A percentile compares a stretch with the other conserved stretches of the same genome.
phyloP scores from a whole-genome alignment of 2,113 vertebrate species.

The Poeciliopsis prolifica region DNA sequence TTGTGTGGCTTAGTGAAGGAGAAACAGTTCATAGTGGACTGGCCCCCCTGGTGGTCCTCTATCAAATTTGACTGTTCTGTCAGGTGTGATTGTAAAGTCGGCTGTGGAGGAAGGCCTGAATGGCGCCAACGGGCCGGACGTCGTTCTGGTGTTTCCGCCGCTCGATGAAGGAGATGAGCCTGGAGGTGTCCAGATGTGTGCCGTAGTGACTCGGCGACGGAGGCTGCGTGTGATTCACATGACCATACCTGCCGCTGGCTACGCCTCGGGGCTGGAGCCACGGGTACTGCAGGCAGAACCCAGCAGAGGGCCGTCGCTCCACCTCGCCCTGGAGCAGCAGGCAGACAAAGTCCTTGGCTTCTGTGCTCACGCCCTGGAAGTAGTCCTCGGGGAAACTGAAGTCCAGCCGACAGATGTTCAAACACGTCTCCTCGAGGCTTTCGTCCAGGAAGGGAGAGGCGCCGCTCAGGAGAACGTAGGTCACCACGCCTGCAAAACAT shows the following conservation, averaged over 20 bases:
- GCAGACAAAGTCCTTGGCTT: slow-evolving; percentile 93
- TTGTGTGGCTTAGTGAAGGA: slow-evolving; percentile 61
- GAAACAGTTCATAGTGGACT: slow-evolving; percentile 43
- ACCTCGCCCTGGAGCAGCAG: slow-evolving; percentile 90
- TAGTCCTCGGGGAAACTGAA: slow-evolving; percentile 99
- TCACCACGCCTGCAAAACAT: slow-evolving; percentile 84
- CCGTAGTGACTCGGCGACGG: slow-evolving; percentile 43
- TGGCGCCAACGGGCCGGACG: slow-evolving; percentile 87
- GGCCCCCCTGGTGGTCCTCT: slow-evolving; percentile 52
- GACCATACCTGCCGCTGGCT: slow-evolving; percentile 15
- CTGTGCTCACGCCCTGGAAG: slow-evolving; percentile 94
- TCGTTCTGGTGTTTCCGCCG: slow-evolving; percentile 99
- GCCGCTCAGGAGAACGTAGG: slow-evolving; percentile 94
- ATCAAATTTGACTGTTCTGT: slow-evolving; percentile 28
- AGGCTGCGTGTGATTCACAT: slow-evolving; percentile 34
- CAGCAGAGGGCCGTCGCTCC: slow-evolving; percentile 85
- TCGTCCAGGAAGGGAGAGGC: slow-evolving; percentile 98
- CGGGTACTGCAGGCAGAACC: slow-evolving; percentile 88
- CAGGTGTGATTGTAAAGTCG: slow-evolving; percentile 89
- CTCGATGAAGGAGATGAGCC: slow-evolving; percentile 97
- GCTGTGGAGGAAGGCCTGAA: slow-evolving; percentile 93
- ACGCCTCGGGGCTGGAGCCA: slow-evolving; percentile 86
- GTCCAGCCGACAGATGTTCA: slow-evolving; percentile 99
- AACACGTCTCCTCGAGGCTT: slow-evolving; percentile 97
- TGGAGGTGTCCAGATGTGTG: slow-evolving; percentile 88